Evolutionary conservation across 2,113 vertebrate genomes (phyloP).

Genomic region (Scolopax mira): DNA sequence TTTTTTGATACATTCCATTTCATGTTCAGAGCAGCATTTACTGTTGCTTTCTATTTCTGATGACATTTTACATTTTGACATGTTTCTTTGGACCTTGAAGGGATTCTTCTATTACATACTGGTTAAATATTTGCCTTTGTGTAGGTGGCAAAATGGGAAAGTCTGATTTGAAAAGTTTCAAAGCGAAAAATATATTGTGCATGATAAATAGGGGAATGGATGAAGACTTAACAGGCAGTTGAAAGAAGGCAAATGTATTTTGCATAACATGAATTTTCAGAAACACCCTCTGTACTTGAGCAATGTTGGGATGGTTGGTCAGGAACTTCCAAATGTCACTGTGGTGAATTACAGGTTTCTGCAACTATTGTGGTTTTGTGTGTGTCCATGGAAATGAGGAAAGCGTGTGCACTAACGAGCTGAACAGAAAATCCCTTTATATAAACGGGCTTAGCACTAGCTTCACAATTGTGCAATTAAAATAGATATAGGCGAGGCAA

Average conservation of each 20-base stretch:
- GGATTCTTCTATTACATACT: not conserved
- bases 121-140: not conserved
- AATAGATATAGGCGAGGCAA: not conserved
- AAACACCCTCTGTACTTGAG: not conserved
- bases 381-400: not conserved
- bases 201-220: not conserved
- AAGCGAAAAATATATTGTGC: not conserved
- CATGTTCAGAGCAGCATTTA: not conserved
- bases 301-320: not conserved
- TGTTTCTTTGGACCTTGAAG: not conserved
- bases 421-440: not conserved
- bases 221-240: not conserved
- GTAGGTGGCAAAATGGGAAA: not conserved
- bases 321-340: not conserved
- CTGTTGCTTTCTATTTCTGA: not conserved
- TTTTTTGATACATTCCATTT: not conserved
- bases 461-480: not conserved
- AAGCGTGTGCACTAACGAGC: fast-evolving
- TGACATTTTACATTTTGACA: not conserved
- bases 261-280: not conserved
- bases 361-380: not conserved
- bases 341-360: not conserved
- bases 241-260: not conserved
- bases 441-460: not conserved
- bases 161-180: not conserved